Conservation (phyloP, 2,797 vertebrate genomes). For the Coccyzus lansbergi region DNA sequence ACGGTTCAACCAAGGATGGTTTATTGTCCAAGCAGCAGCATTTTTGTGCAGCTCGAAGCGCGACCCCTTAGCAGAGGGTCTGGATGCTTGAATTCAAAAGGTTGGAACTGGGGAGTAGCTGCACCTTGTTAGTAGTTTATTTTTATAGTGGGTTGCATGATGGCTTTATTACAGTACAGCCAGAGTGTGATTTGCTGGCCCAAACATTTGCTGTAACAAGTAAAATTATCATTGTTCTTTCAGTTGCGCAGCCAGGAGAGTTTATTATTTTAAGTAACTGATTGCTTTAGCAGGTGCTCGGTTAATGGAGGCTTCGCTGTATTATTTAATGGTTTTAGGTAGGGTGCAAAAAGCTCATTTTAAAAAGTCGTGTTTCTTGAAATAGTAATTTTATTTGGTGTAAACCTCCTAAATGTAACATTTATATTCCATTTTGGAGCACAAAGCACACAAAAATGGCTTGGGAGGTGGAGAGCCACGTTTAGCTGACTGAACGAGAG, state of each 20-base stretch:
- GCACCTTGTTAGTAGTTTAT: conserved; percentile 15
- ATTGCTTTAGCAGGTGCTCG: conserved; percentile 68
- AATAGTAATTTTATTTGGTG: conserved; percentile 40
- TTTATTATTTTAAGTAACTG: conserved; percentile 57
- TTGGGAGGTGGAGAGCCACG: background rate
- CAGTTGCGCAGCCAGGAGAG: background rate
- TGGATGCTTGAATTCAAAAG: background rate
- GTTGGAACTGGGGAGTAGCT: background rate
- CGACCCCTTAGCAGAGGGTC: background rate
- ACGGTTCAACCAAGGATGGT: accelerated
- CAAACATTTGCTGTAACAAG: conserved; percentile 53
- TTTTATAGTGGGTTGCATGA: conserved; percentile 40
- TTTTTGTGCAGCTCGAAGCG: background rate
- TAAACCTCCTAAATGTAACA: conserved; percentile 19
- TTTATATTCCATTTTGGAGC: conserved; percentile 29
- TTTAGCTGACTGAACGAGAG: background rate
- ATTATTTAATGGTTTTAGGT: conserved; percentile 51
- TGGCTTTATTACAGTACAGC: conserved; percentile 10
- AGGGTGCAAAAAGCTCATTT: conserved; percentile 40
- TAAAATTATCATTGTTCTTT: conserved; percentile 53
- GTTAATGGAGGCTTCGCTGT: conserved; percentile 35
- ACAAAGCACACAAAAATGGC: conserved; percentile 5
- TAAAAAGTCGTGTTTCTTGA: conserved; percentile 11
- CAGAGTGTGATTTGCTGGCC: conserved; percentile 33
- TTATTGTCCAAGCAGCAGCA: background rate